Percentiles rank a stretch among this genome's conserved stretches.
phyloP scores from a whole-genome alignment of 2,113 vertebrate species.

The Elaphurus davidianus region DNA sequence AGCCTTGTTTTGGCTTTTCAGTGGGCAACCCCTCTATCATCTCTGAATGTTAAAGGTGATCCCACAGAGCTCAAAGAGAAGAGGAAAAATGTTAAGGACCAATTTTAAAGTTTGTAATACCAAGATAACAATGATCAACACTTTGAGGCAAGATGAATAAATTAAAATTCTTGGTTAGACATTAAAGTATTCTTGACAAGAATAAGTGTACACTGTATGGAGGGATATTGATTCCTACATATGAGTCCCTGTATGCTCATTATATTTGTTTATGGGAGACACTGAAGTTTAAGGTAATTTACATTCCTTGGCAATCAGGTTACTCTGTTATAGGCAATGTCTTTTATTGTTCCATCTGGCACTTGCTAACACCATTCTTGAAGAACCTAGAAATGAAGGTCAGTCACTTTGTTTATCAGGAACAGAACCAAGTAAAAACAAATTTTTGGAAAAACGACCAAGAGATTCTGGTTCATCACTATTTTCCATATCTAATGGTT shows the following conservation, averaged over 20 bases:
- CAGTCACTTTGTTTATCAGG: constrained; percentile 82
- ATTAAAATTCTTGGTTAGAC: constrained; percentile 80
- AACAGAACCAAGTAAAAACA: constrained; percentile 85
- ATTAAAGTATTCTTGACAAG: constrained; percentile 72
- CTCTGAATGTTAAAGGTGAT: constrained; percentile 70
- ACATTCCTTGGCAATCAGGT: constrained; percentile 84
- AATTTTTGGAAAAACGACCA: constrained; percentile 78
- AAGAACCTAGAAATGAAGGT: constrained; percentile 80
- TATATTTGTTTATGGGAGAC: constrained; percentile 74
- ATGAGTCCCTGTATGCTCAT: neutral
- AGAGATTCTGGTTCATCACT: constrained; percentile 80
- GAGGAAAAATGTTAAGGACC: constrained; percentile 57
- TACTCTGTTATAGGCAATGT: constrained; percentile 80
- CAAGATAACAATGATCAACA: constrained; percentile 79
- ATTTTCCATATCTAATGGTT: constrained; percentile 80
- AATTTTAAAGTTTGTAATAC: constrained; percentile 66
- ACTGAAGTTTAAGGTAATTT: constrained; percentile 77
- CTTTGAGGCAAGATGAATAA: constrained; percentile 78
- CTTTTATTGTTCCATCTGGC: constrained; percentile 79
- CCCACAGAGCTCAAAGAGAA: constrained; percentile 60
- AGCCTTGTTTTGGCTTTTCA: constrained; percentile 77
- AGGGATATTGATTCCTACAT: constrained; percentile 67
- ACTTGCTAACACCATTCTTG: constrained; percentile 78
- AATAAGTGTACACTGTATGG: constrained; percentile 55
- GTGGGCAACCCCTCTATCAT: constrained; percentile 61